Conservation (phyloP, 2,888 invertebrate species). For the Xanthorhoe designata region DNA sequence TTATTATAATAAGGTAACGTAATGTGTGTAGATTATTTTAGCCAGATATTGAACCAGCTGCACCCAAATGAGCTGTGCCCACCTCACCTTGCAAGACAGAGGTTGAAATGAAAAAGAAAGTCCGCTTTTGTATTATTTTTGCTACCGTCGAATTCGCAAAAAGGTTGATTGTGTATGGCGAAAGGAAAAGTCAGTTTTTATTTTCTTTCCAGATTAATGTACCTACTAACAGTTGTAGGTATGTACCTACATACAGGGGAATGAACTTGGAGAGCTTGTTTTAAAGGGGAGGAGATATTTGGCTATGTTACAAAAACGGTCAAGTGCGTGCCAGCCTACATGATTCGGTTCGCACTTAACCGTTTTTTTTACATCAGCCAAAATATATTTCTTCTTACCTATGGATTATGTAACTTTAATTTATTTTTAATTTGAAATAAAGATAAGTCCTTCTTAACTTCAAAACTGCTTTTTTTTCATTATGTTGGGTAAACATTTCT, state of each 20-base stretch:
- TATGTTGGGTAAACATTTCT: too few species aligned
- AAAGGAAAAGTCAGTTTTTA: conserved; percentile 39
- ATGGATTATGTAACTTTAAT: too few species aligned
- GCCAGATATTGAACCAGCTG: conserved; percentile 1
- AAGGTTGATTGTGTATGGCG: conserved; percentile 39
- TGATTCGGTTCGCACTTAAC: too few species aligned
- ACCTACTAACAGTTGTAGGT: too few species aligned
- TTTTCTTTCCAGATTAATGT: conserved; percentile 18
- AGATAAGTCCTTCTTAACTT: too few species aligned
- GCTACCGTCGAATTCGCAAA: conserved; percentile 37
- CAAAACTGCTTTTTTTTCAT: too few species aligned
- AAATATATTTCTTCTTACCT: too few species aligned
- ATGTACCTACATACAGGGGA: neutral
- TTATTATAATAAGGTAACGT: too few species aligned
- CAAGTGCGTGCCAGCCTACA: too few species aligned
- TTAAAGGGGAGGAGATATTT: neutral
- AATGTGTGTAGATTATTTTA: too few species aligned
- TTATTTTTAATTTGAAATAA: too few species aligned
- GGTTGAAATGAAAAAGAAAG: conserved; percentile 46
- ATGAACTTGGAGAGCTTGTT: neutral
- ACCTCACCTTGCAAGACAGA: conserved; percentile 39
- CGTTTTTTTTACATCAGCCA: too few species aligned
- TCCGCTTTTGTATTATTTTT: conserved; percentile 37
- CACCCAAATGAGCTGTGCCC: conserved; percentile 16
- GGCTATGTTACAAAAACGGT: neutral